Base-by-base conservation (phyloP, 2,888 invertebrate genomes). In the Catocala nupta region DNA sequence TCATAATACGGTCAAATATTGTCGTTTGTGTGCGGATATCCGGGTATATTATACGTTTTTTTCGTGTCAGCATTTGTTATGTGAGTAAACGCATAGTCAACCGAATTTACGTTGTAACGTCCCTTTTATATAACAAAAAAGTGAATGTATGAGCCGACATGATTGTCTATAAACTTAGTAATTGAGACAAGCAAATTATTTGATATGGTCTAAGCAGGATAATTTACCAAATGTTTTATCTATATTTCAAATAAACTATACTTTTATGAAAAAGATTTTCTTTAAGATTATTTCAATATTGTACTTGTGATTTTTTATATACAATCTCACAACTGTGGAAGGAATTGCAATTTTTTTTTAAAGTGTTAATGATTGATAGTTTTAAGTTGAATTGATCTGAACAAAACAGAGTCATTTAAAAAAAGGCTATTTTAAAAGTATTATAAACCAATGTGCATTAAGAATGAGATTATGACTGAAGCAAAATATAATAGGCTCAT, bases 1-100 rank as follows among this genome's bases (percentile, higher is more conserved):
- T 77, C 74, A 78, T 79, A 77, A 75, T 73, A 70, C 75, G 79
- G 80, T 78, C 76, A 76, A 80, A 83, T 80, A 78, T 77, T 79
- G 78, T 80, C 79, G 78, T 81, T 83, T 73, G 74, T 80, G 80
- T 82, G 81, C 78, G 79, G 75, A 81, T 70, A 70, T 75, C 65
- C 71, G 65, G 55, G 65, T 49, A 61, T 74, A 67, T 70, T 75
- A 70, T 73, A 67, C 71, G 61, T 75, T 72, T 68, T 69, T 39
- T 68, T 68, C 67, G 72, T 66, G 77, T 75, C 73, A 75, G 73
- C 76, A 57, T 78, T 77, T 65, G 62, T 75, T 78, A 71, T 70
- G 71, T 68, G 66, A 66, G 59, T 61, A 64, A 69, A 68, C 56
- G 68, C 65, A 58, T 72, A 65, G 58, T 68, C 65, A 50, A 55